Conservation (phyloP, 2,888 invertebrate species). For the Stomorhina lunata region DNA sequence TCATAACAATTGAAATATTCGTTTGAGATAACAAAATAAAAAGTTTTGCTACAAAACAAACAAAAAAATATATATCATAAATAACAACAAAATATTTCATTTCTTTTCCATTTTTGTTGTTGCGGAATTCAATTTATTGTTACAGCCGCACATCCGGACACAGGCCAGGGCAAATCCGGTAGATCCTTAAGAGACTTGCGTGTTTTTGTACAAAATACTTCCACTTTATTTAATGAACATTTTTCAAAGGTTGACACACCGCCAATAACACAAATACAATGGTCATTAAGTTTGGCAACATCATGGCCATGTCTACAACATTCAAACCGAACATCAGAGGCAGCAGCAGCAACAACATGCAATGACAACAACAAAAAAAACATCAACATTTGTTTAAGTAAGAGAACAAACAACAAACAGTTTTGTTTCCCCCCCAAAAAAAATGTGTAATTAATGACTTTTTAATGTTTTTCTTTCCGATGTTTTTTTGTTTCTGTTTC, state of each 20-base stretch:
- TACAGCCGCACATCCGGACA: conserved; percentile 81
- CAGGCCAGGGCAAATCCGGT: conserved; percentile 83
- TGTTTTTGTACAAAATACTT: conserved; percentile 84
- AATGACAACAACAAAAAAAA: background rate
- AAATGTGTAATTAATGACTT: conserved; percentile 59
- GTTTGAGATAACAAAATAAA: background rate
- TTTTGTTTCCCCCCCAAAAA: background rate
- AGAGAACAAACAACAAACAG: background rate
- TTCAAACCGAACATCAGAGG: too few species aligned
- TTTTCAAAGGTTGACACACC: conserved; percentile 70
- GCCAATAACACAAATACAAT: conserved; percentile 71
- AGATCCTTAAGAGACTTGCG: conserved; percentile 84
- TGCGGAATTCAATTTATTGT: conserved; percentile 40
- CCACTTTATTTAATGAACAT: conserved; percentile 83
- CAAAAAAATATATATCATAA: background rate
- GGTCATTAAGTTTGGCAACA: conserved; percentile 67
- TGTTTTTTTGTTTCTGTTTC: background rate
- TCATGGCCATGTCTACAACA: conserved; percentile 72
- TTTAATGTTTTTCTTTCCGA: conserved; percentile 50
- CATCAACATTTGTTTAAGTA: background rate
- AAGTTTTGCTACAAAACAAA: conserved; percentile 53
- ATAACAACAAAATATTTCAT: background rate
- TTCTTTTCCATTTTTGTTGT: background rate
- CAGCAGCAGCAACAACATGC: background rate
- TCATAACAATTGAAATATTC: background rate